phyloP scores from a whole-genome alignment of 2,797 vertebrate genomes.

The Megalops cyprinoides region DNA sequence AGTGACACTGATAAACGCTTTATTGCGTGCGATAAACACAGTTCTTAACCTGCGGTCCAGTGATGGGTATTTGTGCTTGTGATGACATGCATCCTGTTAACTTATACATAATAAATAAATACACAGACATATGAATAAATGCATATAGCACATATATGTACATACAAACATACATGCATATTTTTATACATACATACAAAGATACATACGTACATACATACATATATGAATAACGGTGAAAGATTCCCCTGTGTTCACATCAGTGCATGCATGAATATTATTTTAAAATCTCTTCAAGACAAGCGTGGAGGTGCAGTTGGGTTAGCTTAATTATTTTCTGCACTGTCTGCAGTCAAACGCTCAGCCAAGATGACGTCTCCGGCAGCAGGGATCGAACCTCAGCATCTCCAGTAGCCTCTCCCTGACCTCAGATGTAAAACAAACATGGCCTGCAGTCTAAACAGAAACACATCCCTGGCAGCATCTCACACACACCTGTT shows the following conservation, averaged over 20 bases:
- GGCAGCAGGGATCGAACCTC: not conserved
- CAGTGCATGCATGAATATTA: too few relatives aligned
- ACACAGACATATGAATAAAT: too few relatives aligned
- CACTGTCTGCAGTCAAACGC: not conserved
- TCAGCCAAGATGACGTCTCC: not conserved
- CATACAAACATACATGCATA: not conserved
- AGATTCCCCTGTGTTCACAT: not conserved
- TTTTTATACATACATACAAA: not conserved
- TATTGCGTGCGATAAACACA: not conserved
- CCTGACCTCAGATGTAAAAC: not conserved
- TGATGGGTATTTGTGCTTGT: not conserved
- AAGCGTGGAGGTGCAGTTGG: not conserved
- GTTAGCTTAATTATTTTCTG: not conserved
- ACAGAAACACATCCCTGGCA: constrained; percentile 4
- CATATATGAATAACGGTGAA: not conserved
- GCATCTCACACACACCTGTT: not conserved
- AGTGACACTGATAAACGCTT: constrained; percentile 7
- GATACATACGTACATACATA: not conserved
- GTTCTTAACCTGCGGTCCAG: not conserved
- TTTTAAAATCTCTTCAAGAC: not conserved
- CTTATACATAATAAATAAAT: not conserved
- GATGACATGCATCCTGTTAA: not conserved
- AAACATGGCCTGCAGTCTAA: not conserved
- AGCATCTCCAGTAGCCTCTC: not conserved
- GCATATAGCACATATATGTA: not conserved